Evolutionary conservation across 1,140 invertebrate species (phyloP).

Genomic region (Heliconius nattereri): DNA sequence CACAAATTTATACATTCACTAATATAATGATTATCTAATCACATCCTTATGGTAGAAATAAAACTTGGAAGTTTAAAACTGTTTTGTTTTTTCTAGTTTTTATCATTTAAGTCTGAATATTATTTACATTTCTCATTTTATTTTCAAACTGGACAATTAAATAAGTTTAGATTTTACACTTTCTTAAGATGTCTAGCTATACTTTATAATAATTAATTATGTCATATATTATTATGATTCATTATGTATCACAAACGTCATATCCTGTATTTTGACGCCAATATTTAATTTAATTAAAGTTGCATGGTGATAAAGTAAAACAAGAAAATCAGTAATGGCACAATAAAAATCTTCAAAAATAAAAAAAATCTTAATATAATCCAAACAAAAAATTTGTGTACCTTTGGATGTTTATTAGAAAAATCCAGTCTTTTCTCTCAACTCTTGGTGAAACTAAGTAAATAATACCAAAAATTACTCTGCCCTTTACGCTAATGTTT

Average conservation of each 20-base stretch:
- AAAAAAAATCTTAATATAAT: conserved; percentile 36
- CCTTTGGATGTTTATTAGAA: conserved; percentile 41
- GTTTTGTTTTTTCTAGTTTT: too few species aligned
- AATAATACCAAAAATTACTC: conserved; percentile 39
- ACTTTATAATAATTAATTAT: conserved; percentile 4
- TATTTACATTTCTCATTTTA: background rate
- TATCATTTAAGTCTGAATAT: background rate
- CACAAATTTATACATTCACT: background rate
- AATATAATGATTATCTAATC: background rate
- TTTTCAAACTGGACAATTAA: background rate
- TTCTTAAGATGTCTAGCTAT: background rate
- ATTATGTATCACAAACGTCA: background rate
- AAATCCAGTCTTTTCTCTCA: conserved; percentile 45
- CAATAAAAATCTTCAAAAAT: conserved; percentile 38
- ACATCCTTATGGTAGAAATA: background rate
- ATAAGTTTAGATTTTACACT: background rate
- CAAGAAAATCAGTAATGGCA: conserved; percentile 35
- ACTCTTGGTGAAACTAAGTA: conserved; percentile 37
- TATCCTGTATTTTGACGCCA: conserved; percentile 23
- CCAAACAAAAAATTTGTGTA: conserved; percentile 29
- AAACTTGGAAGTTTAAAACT: background rate
- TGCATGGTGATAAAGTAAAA: conserved; percentile 25
- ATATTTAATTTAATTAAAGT: conserved; percentile 11
- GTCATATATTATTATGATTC: conserved; percentile 1
- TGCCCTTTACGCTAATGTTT: conserved; percentile 34